Evolutionary conservation across 2,797 vertebrate genomes (phyloP), one percentile per base, ranked within the genome.

Genomic region (Danio kyathit): DNA sequence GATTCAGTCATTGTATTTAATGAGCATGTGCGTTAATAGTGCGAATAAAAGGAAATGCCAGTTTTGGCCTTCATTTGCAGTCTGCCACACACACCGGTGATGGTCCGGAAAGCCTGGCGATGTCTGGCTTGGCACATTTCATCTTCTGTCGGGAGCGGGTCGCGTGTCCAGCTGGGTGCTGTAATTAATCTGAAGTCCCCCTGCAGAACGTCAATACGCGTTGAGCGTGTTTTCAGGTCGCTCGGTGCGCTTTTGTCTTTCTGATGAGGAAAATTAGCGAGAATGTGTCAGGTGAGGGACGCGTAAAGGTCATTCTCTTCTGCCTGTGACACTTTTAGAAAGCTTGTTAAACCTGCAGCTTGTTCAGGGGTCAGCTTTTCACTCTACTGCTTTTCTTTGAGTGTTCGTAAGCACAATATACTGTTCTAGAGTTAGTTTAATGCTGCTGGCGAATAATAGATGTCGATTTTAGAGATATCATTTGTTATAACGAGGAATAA

Each of bases 241-340:
- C 75, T 83, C 67, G n/a, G 49, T 21, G 16, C 10, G 70, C 81
- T 72, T 75, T 76, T 80, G 76, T 78, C 81, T 71, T 54, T 46
- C 64, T 40, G 81, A 78, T 48, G 67, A 54, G 29, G 52, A 41
- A 79, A 51, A 80, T 82, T 79, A 65, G 79, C 10, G 56, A 19
- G 77, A 69, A 19, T 29, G 78, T 82, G 80, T 81, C 78, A 52
- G 52, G 69, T 65, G 52, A 71, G 78, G 64, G 71, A 63, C 64
- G 61, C 29, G 21, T 71, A 84, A 84, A 85, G 80, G 82, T 87
- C 82, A 84, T 13, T 67, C 49, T 71, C 80, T 79, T 79, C 77
- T 21, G 43, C 16, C 38, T 60, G 65, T 81, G 69, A 79, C 78
- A 73, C 78, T 73, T 80, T 74, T 43, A 49, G 51, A 63, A 79